These are phyloP conservation scores for Ptilonorhynchus violaceus DNA, from an alignment of 2,113 vertebrate genomes.

Conservation along the genomic window DNA sequence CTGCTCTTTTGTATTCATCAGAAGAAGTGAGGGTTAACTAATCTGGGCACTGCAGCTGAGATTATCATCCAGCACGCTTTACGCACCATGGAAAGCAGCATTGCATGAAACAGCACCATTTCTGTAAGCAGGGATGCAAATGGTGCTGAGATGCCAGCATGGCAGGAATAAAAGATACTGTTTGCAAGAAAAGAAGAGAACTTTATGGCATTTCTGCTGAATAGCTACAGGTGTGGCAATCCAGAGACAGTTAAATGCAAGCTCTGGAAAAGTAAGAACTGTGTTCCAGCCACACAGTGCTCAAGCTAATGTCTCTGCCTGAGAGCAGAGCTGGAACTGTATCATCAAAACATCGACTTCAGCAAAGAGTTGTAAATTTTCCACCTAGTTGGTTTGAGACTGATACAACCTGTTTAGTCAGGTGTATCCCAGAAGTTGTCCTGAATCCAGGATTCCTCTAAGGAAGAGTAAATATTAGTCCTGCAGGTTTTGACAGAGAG, in stretches of 20 bases:
- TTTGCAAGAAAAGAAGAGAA: background rate
- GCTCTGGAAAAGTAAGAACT: slow-evolving; percentile 15
- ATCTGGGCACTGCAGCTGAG: background rate
- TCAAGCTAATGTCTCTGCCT: background rate
- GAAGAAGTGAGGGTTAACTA: background rate
- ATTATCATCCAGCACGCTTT: background rate
- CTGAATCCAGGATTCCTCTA: background rate
- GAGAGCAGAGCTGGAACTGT: slow-evolving; percentile 24
- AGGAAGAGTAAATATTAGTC: slow-evolving; percentile 25
- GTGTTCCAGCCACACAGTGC: background rate
- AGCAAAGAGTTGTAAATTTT: background rate
- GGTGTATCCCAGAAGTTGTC: slow-evolving; percentile 4
- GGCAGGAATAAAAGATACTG: background rate
- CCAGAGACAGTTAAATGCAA: background rate
- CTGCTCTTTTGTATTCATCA: background rate
- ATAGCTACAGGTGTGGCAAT: background rate
- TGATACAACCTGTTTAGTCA: slow-evolving; percentile 41
- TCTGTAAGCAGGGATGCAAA: background rate
- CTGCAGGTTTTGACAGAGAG: background rate
- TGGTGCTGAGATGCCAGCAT: background rate
- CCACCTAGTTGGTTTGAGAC: background rate
- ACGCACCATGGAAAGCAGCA: background rate
- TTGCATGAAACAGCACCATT: background rate
- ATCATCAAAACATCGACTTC: background rate
- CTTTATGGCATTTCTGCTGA: background rate